phyloP scores from a whole-genome alignment of 2,888 invertebrate species.

The Xanthia togata region DNA sequence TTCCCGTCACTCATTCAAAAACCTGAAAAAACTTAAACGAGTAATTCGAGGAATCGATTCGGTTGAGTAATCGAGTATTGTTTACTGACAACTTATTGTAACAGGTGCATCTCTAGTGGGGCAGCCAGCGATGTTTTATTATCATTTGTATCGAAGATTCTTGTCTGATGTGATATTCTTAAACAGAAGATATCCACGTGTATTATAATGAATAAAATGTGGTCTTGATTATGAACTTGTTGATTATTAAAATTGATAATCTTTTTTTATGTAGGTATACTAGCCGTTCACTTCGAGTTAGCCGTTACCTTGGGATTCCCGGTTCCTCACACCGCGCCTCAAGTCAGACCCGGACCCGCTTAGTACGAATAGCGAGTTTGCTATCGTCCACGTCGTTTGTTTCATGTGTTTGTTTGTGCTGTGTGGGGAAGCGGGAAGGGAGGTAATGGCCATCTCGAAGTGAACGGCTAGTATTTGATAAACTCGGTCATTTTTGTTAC shows the following conservation, averaged over 20 bases:
- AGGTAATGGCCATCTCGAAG: no score
- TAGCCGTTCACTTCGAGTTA: no score
- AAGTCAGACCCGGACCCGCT: no score
- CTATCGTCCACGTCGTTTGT: no score
- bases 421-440: no score
- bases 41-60: constrained; percentile 45
- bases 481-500: neutral
- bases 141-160: neutral
- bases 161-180: neutral
- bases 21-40: constrained; percentile 27
- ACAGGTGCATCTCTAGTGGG: constrained; percentile 31
- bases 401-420: no score
- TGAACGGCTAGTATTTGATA: neutral
- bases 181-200: neutral
- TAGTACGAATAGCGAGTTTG: no score
- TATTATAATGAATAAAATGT: neutral
- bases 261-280: no score
- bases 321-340: no score
- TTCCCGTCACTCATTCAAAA: constrained; percentile 23
- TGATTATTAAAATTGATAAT: no score
- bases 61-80: constrained; percentile 16
- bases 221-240: neutral
- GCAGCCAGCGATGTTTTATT: neutral
- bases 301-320: no score
- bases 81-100: constrained; percentile 39